Base-by-base conservation (phyloP, 2,797 vertebrate species). In the Characodon lateralis region DNA sequence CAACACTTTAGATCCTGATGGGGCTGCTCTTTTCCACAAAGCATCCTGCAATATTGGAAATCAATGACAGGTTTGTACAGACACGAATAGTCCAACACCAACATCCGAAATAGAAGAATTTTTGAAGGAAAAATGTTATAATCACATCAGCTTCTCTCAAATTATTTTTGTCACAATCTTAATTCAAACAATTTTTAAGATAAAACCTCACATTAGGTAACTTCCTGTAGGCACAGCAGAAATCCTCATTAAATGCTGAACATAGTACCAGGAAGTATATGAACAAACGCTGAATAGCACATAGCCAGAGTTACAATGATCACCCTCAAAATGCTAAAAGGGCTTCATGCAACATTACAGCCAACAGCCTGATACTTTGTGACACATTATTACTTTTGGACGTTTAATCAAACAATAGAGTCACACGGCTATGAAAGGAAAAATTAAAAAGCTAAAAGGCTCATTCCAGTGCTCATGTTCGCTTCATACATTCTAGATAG, bases 381-480 rank as follows among this genome's bases (percentile, higher is more conserved):
- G 46, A 26, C 20, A 65, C 61, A 12, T 69, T 56, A 74, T 72
- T 68, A 68, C 69, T 50, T 76, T 31, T 28, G 28, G 71, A 73
- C 24, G 73, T 78, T n/a, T 63, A 35, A 71, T 75, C 26, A 46
- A 46, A 69, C 66, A 69, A 69, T 51, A 51, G 50, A 68, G 72
- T 76, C 35, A 65, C 39, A 39, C 10, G 5, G 66, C 68, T 46
- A 43, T 66, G 22, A 83, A 63, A 59, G 58, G 63, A 46, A 71
- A 75, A 61, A 46, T 59, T 78, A 43, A n/a, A 24, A 56, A 78
- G 20, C 18, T 3, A 75, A 22, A 70, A 71, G 22, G 9, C 31
- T 73, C 53, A 59, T 71, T 71, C n/a, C n/a, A 58, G 7, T 56
- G 65, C 55, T 51, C 12, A 74, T 58, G 2, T 14, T 73, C 22